These are phyloP conservation scores for Metridium senile DNA, from an alignment of 92 coral and sea anemone genomes.

Conservation along the genomic window DNA sequence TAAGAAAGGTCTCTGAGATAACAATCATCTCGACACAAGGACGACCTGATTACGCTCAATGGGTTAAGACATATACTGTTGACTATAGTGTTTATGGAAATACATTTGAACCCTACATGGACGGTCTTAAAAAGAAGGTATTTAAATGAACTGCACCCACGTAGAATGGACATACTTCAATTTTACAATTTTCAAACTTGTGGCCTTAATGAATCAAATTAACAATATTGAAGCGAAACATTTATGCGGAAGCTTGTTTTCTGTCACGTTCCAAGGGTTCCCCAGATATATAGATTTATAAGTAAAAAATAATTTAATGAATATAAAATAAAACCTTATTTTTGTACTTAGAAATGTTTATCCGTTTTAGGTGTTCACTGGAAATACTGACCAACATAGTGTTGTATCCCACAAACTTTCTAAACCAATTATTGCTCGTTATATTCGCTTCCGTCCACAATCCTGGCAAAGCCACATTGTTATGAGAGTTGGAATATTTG, in stretches of 20 bases:
- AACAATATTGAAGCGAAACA: too few species aligned
- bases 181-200: too few species aligned
- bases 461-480: not conserved
- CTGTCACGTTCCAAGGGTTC: too few species aligned
- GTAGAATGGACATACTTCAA: not conserved
- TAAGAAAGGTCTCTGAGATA: conserved; percentile 1
- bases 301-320: too few species aligned
- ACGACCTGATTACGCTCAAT: not conserved
- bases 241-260: not conserved
- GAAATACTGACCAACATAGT: not conserved
- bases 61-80: conserved; percentile 26
- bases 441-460: conserved; percentile 20
- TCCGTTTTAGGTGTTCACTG: conserved; percentile 4
- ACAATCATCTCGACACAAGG: conserved; percentile 49
- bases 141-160: too few species aligned
- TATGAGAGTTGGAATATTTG: conserved; percentile 1
- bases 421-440: conserved; percentile 10
- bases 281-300: too few species aligned
- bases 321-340: not conserved
- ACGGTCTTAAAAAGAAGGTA: conserved; percentile 4
- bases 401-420: conserved; percentile 8
- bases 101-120: not conserved
- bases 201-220: too few species aligned
- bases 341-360: too few species aligned
- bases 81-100: conserved; percentile 20